Evolutionary conservation across 2,888 invertebrate species (phyloP), one percentile per base, ranked within the genome.

Genomic region (Ceraclea dissimilis): DNA sequence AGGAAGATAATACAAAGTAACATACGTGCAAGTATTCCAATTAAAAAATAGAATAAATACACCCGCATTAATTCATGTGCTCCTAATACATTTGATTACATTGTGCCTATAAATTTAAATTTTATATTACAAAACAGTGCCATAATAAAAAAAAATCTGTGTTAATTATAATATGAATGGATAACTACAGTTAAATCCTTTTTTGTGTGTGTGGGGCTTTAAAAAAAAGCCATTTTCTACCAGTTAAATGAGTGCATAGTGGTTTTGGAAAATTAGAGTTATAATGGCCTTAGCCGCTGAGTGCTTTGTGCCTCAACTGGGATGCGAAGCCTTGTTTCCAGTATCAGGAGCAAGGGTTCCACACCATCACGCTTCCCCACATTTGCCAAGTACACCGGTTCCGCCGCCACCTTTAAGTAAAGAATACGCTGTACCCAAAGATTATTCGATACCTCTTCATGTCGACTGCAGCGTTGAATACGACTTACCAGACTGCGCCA

Each of bases 391-490:
- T 2, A 6, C 73, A 68, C 26, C 26, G 26, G 4, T 10, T 26
- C 4, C n/a, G 4, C 13, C 39, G 2, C 5, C 13, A n/a, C 4
- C 39, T 13, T 16, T 16, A 13, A 39, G 4, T 13, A 39, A 39
- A 39, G 39, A 39, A 39, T 39, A 39, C 13, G 39, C 39, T 13
- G 39, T 39, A 13, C 81, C 82, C 71, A 90, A 89, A 79, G 90
- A 91, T 74, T 90, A 88, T 77, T 85, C 85, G 72, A 83, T 88
- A 74, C 90, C 90, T 68, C 79, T 91, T 71, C 90, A 90, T 78
- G 91, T 91, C 72, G 91, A 91, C 75, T 90, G 90, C 79, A 90
- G 90, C 79, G 90, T 91, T 67, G 91, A 91, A 76, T 91, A 91
- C 80, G 91, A 91, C 79, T 79, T 91, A 72, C 90, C 90, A 68